A percentile compares a stretch with the other conserved stretches of the same genome.
Conservation (phyloP, 1,140 invertebrate species). For the Akabosia matsudoensis region DNA sequence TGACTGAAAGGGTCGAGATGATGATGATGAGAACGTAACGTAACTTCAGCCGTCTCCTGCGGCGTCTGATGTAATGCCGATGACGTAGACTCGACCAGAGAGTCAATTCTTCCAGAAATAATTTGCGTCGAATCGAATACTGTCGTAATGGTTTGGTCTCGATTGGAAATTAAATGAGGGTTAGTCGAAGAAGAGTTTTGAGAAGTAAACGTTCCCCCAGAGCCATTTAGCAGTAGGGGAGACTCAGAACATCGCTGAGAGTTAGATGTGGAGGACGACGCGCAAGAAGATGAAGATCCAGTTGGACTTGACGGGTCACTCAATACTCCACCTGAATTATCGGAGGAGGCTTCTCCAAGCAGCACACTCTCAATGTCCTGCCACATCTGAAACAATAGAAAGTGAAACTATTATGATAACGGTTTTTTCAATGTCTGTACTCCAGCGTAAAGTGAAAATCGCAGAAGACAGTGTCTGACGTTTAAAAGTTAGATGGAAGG, state of each 20-base stretch:
- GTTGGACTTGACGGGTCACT: slow-evolving; percentile 43
- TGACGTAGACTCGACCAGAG: neutral
- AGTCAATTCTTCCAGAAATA: neutral
- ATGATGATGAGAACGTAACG: neutral
- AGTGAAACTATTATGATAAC: slow-evolving; percentile 25
- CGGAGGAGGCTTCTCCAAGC: slow-evolving; percentile 49
- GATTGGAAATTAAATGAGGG: neutral
- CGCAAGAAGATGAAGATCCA: slow-evolving; percentile 37
- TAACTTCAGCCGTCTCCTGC: neutral
- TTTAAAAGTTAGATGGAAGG: too few relatives aligned
- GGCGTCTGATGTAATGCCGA: neutral
- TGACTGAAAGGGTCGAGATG: slow-evolving; percentile 9
- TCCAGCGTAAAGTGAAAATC: too few relatives aligned
- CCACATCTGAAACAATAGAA: slow-evolving; percentile 51
- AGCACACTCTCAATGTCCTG: slow-evolving; percentile 55
- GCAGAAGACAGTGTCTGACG: too few relatives aligned
- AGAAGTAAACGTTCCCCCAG: neutral
- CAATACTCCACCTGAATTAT: slow-evolving; percentile 35
- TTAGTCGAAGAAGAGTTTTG: neutral
- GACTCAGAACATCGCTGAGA: slow-evolving; percentile 38
- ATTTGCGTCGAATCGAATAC: slow-evolving; percentile 2
- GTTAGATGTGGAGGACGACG: slow-evolving; percentile 33
- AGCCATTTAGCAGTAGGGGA: slow-evolving; percentile 35
- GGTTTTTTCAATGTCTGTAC: too few relatives aligned
- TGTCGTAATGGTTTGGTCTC: neutral